A percentile compares a stretch with the other conserved stretches of the same genome.
phyloP scores from a whole-genome alignment of 2,797 vertebrate genomes.

The Cetoscarus ocellatus region DNA sequence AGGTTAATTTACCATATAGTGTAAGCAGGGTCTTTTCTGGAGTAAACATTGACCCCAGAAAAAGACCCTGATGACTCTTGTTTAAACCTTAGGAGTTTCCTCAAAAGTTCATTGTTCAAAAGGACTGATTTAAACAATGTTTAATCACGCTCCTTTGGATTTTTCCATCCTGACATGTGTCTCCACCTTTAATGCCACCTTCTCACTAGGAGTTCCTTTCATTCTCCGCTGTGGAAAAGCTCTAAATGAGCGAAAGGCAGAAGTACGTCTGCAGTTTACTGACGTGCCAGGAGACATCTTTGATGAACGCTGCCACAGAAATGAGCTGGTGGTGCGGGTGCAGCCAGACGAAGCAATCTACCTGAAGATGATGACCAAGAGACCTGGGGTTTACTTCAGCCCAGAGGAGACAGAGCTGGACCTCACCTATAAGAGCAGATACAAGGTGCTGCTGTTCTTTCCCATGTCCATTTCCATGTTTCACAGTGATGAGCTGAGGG shows the following conservation, averaged over 20 bases:
- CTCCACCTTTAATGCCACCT: not conserved
- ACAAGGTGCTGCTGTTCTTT: conserved; percentile 90
- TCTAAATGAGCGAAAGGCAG: conserved; percentile 92
- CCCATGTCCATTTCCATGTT: too few relatives aligned
- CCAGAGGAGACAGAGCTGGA: conserved; percentile 93
- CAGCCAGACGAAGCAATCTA: conserved; percentile 91
- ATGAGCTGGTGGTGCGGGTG: conserved; percentile 91
- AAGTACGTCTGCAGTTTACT: conserved; percentile 91
- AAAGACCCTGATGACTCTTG: too few relatives aligned
- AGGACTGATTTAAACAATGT: too few relatives aligned
- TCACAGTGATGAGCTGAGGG: too few relatives aligned
- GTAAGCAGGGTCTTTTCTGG: too few relatives aligned
- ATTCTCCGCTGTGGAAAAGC: conserved; percentile 93
- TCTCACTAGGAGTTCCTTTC: conserved; percentile 90
- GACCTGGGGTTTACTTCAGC: conserved; percentile 88
- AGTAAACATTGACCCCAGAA: too few relatives aligned
- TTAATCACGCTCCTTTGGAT: not conserved
- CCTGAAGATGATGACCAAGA: conserved; percentile 93
- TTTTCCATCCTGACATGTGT: not conserved
- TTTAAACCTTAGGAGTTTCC: too few relatives aligned
- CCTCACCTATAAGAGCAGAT: conserved; percentile 93
- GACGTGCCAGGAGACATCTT: conserved; percentile 91
- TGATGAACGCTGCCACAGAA: conserved; percentile 83
- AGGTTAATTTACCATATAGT: too few relatives aligned
- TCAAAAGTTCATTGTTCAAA: too few relatives aligned